A percentile compares a stretch with the other conserved stretches of the same genome.
These are phyloP conservation scores for Drosophila mulleri DNA, from an alignment of 2,888 invertebrate genomes.

Conservation along the genomic window DNA sequence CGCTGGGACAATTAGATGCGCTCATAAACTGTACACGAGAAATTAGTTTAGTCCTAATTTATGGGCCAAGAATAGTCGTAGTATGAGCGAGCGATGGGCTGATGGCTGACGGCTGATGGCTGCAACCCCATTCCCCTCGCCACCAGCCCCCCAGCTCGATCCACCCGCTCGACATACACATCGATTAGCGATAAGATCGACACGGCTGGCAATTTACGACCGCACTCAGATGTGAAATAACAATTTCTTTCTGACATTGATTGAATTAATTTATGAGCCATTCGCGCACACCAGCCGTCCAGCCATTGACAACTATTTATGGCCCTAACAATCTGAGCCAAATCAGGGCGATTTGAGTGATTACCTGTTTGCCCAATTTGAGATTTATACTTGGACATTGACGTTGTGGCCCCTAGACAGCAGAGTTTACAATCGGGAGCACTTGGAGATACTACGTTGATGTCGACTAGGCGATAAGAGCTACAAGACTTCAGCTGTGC, in stretches of 20 bases:
- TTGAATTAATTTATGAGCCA: constrained; percentile 70
- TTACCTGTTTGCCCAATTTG: constrained; percentile 67
- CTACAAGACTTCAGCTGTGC: not conserved
- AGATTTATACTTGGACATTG: constrained; percentile 67
- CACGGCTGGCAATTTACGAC: constrained; percentile 35
- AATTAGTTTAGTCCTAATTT: constrained; percentile 52
- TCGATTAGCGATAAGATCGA: constrained; percentile 77
- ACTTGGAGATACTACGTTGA: constrained; percentile 2
- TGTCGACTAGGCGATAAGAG: constrained; percentile 24
- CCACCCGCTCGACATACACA: constrained; percentile 41
- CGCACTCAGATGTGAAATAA: constrained; percentile 49
- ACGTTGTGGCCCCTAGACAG: constrained; percentile 15
- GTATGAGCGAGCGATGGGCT: not conserved
- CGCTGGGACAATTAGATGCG: constrained; percentile 6
- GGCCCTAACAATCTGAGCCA: constrained; percentile 53
- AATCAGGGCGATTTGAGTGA: constrained; percentile 75
- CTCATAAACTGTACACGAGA: constrained; percentile 21
- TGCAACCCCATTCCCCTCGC: constrained; percentile 33
- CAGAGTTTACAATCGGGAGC: constrained; percentile 30
- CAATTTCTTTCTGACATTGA: constrained; percentile 73
- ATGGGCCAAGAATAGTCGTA: constrained; percentile 35
- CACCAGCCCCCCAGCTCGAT: constrained; percentile 22
- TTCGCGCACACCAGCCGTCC: not conserved
- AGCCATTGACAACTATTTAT: constrained; percentile 58
- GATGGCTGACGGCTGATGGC: not conserved